Evolutionary conservation across 37 sponge, comb jelly and placozoan genomes (phyloP), one percentile per base, ranked within the genome.

Genomic region (Crambe crambe): DNA sequence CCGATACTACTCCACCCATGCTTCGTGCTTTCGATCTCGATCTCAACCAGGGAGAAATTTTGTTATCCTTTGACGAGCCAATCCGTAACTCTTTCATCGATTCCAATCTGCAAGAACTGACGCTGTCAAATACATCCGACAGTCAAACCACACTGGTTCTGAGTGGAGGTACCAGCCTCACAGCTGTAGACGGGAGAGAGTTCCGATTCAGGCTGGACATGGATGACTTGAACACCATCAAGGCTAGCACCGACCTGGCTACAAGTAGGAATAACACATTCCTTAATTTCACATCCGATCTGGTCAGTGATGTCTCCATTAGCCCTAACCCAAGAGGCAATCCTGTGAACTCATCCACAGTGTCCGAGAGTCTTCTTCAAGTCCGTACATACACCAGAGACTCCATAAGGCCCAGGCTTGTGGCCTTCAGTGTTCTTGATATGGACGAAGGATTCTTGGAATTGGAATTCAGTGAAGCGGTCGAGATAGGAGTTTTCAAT

Each of bases 61-160:
- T 62, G 8, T 80, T 96, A 27, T 43, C 65, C 2, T 96, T 96
- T 78, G 85, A 89, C 74, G 97, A 96, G 67, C 90, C 97, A 37
- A 87, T 96, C 43, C 81, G 56, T 27, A 73, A 57, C 43, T 65
- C 37, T 42, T 31, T 37, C 26, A 64, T 93, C 6, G 75, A 73
- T 31, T 37, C 66, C 1, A 78, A 58, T 36, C 75, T 79, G 0
- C 40, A 44, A 22, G 70, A 86, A 27, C 81, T 92, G 9, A 92
- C 92, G 8, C 25, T 93, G 31, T 73, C 87, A 43, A 80, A 80
- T 63, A 68, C 72, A 26, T 56, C 69, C 37, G 44, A 80, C 61
- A 82, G 68, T 20, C 59, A 37, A 5, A 73, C 65, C 3, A 17
- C 70, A 2, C 90, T 87, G 68, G 51, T 74, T 30, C 83, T 96